Conservation (phyloP, 2,113 vertebrate genomes). For the Alexandromys fortis region DNA sequence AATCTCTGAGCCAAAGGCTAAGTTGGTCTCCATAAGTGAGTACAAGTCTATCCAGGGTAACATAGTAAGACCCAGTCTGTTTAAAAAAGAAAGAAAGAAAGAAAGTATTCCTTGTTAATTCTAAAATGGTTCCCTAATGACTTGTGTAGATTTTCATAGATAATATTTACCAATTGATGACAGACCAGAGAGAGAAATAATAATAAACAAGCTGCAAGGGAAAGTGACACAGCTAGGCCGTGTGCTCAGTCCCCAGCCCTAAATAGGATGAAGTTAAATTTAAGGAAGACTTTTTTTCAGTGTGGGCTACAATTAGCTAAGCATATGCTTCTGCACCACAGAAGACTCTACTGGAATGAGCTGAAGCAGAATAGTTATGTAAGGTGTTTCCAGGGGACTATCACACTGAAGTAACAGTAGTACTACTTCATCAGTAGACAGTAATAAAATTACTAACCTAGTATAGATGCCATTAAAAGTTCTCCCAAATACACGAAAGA, state of each 20-base stretch:
- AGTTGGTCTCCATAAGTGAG: neutral
- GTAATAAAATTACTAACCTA: neutral
- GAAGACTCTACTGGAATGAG: neutral
- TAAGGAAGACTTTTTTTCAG: neutral
- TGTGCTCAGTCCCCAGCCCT: neutral
- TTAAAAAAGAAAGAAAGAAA: too few species aligned
- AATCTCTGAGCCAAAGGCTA: neutral
- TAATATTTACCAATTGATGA: slow-evolving; percentile 21
- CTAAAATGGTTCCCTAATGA: neutral
- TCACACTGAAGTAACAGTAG: slow-evolving; percentile 31
- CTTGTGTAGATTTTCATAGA: slow-evolving; percentile 13
- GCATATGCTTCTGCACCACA: neutral
- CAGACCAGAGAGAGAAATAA: neutral
- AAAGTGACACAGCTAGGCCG: neutral
- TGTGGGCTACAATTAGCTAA: neutral
- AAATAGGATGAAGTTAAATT: neutral
- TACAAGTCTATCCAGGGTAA: neutral
- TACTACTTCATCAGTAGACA: slow-evolving; percentile 32
- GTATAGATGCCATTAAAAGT: neutral
- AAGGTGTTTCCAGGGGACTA: neutral
- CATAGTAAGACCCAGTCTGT: neutral
- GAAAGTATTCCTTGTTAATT: neutral
- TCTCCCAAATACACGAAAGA: neutral
- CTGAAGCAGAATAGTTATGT: neutral
- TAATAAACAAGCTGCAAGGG: neutral